These are phyloP conservation scores for Cyanoramphus novaezelandiae DNA, from an alignment of 2,113 vertebrate genomes.

Conservation along the genomic window DNA sequence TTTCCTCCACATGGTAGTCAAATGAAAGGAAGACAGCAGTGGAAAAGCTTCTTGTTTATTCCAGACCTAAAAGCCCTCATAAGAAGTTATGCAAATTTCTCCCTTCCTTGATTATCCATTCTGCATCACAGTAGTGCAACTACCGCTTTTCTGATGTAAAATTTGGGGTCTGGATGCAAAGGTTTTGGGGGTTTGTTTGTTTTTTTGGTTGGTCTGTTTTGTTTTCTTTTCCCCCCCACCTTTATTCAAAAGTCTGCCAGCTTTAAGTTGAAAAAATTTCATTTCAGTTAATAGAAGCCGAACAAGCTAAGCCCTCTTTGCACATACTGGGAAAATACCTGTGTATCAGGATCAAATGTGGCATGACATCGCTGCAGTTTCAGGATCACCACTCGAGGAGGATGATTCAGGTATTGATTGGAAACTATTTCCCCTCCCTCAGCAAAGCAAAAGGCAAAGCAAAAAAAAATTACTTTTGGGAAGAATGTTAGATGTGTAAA, in stretches of 20 bases:
- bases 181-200: rapidly evolving
- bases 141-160: background rate
- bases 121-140: background rate
- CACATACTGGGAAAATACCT: background rate
- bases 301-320: background rate
- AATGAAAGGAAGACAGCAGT: background rate
- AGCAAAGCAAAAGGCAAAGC: background rate
- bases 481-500: background rate
- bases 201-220: too few species aligned
- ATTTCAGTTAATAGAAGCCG: background rate
- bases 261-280: background rate
- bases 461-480: background rate
- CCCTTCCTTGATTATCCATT: background rate
- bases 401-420: background rate
- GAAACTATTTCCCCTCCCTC: background rate
- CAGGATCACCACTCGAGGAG: rapidly evolving
- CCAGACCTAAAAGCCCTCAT: background rate
- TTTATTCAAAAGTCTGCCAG: background rate
- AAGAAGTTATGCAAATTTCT: background rate
- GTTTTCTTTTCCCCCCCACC: too few species aligned
- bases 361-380: background rate
- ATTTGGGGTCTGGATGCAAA: background rate
- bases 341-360: background rate
- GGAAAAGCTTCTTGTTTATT: background rate
- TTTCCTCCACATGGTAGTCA: background rate